Evolutionary conservation across 1,140 invertebrate genomes (phyloP).

Genomic region (Tetraneura akinire): DNA sequence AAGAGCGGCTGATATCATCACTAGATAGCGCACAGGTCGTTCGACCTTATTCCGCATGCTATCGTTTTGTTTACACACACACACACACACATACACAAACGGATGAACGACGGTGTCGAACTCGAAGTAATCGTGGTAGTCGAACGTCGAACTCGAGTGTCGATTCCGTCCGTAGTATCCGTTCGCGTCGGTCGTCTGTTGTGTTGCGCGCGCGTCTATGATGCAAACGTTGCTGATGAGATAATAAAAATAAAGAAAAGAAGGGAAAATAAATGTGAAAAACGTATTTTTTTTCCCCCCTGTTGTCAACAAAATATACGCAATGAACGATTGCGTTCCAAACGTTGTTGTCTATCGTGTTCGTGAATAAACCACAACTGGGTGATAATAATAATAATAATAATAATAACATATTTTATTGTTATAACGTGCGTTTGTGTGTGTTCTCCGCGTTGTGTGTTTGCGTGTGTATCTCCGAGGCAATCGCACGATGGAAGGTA

Average conservation of each 20-base stretch:
- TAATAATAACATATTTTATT: not conserved
- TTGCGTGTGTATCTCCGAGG: not conserved
- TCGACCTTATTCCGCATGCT: slow-evolving; percentile 12
- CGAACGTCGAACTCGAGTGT: no score
- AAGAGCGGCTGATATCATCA: not conserved
- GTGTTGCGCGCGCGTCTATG: not conserved
- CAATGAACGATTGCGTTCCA: not conserved
- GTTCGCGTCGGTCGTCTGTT: not conserved
- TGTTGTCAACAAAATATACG: no score
- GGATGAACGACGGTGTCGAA: not conserved
- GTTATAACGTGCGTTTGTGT: not conserved
- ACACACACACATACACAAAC: not conserved
- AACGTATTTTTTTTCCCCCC: no score
- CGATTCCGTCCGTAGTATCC: slow-evolving; percentile 13
- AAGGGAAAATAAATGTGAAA: no score
- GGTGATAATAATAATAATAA: not conserved
- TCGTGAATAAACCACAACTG: not conserved
- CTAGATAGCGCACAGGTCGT: slow-evolving; percentile 28
- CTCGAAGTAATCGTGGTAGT: no score
- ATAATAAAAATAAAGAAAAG: not conserved
- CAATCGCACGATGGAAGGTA: slow-evolving; percentile 65
- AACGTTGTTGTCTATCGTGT: not conserved
- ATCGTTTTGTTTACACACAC: slow-evolving; percentile 27
- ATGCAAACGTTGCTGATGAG: not conserved
- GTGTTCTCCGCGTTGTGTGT: not conserved